Evolutionary conservation across 2,797 vertebrate species (phyloP), one percentile per base, ranked within the genome.

Genomic region (Lutjanus argentimaculatus): DNA sequence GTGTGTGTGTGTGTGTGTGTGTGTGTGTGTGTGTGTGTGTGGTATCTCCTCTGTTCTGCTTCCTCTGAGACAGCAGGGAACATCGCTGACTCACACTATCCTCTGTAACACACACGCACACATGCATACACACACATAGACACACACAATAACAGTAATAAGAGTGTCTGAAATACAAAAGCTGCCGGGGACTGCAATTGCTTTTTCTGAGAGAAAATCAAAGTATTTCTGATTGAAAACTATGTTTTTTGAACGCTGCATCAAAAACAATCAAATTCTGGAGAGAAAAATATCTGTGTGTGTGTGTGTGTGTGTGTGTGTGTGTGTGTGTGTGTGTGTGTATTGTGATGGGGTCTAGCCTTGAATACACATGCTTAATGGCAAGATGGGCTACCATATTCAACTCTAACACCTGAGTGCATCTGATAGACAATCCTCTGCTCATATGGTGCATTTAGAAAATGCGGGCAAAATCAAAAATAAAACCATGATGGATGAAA

Each of bases 21-120:
- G 15, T 58, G 22, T 30, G 64, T 59, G 21, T 55, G 62, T 40
- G 57, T 69, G 62, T 59, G 57, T 59, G 57, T 59, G 19, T 43
- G 3, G 59, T 45, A 48, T 64, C 45, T 87, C 69, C 77, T 77
- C 77, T 81, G 25, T 79, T 85, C 71, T 80, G 72, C 71, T 88
- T 89, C 83, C 83, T 88, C 80, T 76, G 77, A 91, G 86, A 83
- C 80, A 80, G 67, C 71, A 57, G 87, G 86, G 80, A 87, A 87
- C 88, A 90, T 82, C 67, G 87, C 91, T 91, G 90, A 85, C 80
- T 88, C 91, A 87, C 85, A 83, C 61, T 55, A 40, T 72, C 76
- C 68, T 78, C 64, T 13, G 15, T 4, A 4, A 74, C 46, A 63
- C 72, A 59, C 75, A 77, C 49, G 46, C 70, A 77, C n/a, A n/a